These are phyloP conservation scores for Rhyacophila evoluta DNA, from an alignment of 2,888 invertebrate genomes.

Conservation along the genomic window DNA sequence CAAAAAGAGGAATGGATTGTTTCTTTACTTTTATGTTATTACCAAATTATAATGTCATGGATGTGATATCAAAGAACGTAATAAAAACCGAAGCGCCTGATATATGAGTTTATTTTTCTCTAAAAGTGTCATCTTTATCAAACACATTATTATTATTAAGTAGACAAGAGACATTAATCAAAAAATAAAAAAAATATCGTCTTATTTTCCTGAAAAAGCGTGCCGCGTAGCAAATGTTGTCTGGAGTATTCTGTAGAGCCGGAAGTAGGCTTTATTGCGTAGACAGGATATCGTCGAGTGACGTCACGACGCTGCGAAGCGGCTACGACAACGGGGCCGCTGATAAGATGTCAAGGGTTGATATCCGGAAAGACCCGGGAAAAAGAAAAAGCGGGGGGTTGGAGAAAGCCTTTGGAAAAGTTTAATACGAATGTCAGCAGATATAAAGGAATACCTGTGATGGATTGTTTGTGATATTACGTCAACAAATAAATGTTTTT, in stretches of 20 bases:
- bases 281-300: slow-evolving; percentile 24
- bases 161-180: too few species aligned
- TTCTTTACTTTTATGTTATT: too few species aligned
- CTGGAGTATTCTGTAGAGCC: not conserved
- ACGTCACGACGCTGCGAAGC: not conserved
- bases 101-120: too few species aligned
- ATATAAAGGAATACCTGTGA: not conserved
- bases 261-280: slow-evolving; percentile 20
- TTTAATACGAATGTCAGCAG: not conserved
- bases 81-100: too few species aligned
- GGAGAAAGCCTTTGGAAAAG: not conserved
- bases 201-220: not conserved
- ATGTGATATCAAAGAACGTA: too few species aligned
- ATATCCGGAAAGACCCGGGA: slow-evolving; percentile 1
- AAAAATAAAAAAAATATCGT: too few species aligned
- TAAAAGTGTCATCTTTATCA: too few species aligned
- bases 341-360: slow-evolving; percentile 24
- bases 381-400: not conserved
- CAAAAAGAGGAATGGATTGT: too few species aligned
- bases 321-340: not conserved
- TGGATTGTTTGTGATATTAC: not conserved
- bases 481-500: not conserved
- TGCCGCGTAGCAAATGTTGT: not conserved
- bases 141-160: too few species aligned
- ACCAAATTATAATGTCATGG: too few species aligned